Evolutionary conservation across 2,113 vertebrate genomes (phyloP).

Genomic region (Columba janthina): DNA sequence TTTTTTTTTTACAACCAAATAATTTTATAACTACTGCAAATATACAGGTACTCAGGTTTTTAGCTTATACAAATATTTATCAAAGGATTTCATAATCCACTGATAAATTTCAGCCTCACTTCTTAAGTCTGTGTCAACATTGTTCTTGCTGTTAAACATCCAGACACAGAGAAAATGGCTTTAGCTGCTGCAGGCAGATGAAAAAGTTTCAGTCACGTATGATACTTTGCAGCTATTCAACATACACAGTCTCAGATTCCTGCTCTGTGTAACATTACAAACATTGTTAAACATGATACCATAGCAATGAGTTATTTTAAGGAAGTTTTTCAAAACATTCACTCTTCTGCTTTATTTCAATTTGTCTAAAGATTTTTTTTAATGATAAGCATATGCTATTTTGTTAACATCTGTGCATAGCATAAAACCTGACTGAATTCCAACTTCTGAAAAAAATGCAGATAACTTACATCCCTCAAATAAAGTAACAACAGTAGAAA

Average conservation of each 20-base stretch:
- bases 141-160: constrained; percentile 6
- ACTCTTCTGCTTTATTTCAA: constrained; percentile 84
- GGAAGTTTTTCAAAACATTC: constrained; percentile 84
- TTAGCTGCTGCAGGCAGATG: constrained; percentile 41
- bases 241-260: constrained; percentile 46
- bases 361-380: constrained; percentile 79
- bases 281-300: constrained; percentile 75
- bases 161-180: constrained; percentile 14
- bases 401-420: constrained; percentile 68
- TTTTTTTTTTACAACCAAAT: background rate
- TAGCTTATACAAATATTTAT: constrained; percentile 16
- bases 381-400: constrained; percentile 79
- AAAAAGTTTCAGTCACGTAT: constrained; percentile 56
- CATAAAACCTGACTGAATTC: constrained; percentile 57
- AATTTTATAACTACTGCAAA: background rate
- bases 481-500: constrained; percentile 40
- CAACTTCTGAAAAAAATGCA: constrained; percentile 60
- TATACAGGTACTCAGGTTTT: background rate
- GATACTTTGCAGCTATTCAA: constrained; percentile 48
- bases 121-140: background rate
- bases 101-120: constrained; percentile 29
- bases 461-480: constrained; percentile 45
- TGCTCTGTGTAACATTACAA: constrained; percentile 75
- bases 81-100: constrained; percentile 38
- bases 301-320: constrained; percentile 77